Conservation (phyloP, 2,888 invertebrate species). For the Vesta saturnalis region DNA sequence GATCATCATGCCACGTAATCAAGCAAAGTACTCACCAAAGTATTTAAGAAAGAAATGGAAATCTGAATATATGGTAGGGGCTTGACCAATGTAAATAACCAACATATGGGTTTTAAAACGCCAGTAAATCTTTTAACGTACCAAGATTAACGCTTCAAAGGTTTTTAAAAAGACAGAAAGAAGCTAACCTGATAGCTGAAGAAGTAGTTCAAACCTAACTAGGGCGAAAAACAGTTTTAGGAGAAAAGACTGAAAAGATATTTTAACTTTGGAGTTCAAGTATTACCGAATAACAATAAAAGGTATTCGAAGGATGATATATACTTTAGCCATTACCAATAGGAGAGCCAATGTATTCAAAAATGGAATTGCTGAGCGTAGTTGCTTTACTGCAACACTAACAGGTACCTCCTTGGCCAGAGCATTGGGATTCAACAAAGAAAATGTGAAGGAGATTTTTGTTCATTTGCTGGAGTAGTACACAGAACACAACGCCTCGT, state of each 20-base stretch:
- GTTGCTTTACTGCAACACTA: background rate
- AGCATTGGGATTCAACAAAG: no score
- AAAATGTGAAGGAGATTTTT: no score
- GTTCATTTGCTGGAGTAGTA: no score
- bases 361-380: background rate
- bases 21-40: no score
- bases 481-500: no score
- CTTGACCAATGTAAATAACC: no score
- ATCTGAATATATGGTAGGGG: no score
- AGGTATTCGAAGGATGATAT: background rate
- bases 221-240: background rate
- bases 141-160: background rate
- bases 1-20: no score
- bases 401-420: no score
- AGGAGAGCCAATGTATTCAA: background rate
- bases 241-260: background rate
- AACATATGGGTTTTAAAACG: no score
- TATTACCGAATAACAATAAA: background rate
- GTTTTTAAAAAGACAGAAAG: background rate
- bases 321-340: background rate
- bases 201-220: background rate
- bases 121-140: no score
- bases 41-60: no score
- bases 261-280: background rate
- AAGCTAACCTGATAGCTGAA: background rate